Conservation (phyloP, 2,113 vertebrate genomes). For the Silurus asotus region DNA sequence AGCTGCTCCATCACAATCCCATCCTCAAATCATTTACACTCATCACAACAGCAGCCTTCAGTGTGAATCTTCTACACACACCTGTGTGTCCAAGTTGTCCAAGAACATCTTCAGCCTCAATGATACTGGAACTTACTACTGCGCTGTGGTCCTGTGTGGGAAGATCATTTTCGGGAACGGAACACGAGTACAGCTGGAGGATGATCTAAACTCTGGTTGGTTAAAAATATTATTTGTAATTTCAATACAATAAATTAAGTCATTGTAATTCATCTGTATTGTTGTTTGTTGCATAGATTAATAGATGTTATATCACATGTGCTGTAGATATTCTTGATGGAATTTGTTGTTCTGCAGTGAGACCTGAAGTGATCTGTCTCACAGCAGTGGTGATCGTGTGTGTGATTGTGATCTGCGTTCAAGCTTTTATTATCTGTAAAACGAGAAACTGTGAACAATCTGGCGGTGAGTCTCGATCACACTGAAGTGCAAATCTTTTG, state of each 20-base stretch:
- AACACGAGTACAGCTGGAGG: slow-evolving; percentile 35
- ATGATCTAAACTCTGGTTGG: neutral
- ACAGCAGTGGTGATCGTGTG: neutral
- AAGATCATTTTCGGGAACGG: slow-evolving; percentile 57
- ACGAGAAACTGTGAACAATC: neutral
- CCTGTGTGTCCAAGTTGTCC: no score
- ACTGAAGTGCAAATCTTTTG: no score
- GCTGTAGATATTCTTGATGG: no score
- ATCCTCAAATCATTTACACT: no score
- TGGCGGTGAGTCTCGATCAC: neutral
- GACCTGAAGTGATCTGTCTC: neutral
- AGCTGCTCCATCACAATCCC: neutral
- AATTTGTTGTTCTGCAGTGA: neutral
- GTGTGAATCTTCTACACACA: no score
- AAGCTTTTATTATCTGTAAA: neutral
- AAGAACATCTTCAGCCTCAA: neutral
- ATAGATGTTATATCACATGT: no score
- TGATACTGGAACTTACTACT: slow-evolving; percentile 32
- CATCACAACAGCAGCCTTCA: no score
- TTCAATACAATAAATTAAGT: no score
- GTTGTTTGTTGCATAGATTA: no score
- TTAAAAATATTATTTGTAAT: neutral
- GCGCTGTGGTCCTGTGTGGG: slow-evolving; percentile 58
- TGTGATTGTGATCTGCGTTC: neutral
- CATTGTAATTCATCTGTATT: no score